phyloP scores from a whole-genome alignment of 2,888 invertebrate genomes.

The Drosophila paracracens region DNA sequence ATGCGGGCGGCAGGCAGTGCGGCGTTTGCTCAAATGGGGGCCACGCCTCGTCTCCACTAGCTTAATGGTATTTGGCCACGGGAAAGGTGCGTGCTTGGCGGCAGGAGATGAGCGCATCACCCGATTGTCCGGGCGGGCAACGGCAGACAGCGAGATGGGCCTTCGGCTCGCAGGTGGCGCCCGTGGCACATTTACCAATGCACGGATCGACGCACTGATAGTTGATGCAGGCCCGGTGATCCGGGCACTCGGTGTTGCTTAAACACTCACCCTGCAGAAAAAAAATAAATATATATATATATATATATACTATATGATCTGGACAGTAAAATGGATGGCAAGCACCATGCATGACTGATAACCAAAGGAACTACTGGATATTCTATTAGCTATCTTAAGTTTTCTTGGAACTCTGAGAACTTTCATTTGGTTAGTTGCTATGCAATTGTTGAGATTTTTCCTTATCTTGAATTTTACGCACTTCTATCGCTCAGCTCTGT shows the following conservation, averaged over 20 bases:
- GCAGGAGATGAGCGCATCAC: conserved; percentile 88
- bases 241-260: conserved; percentile 90
- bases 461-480: background rate
- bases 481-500: background rate
- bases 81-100: conserved; percentile 84
- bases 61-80: conserved; percentile 83
- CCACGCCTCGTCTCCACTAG: background rate
- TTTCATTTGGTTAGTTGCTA: background rate
- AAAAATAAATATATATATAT: background rate
- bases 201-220: conserved; percentile 91
- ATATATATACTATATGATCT: background rate
- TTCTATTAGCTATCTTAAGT: background rate
- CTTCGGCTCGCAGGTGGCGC: conserved; percentile 91
- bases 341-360: background rate
- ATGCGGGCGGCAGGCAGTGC: conserved; percentile 69
- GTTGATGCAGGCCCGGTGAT: conserved; percentile 91
- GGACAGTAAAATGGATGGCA: background rate
- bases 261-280: conserved; percentile 90
- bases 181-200: conserved; percentile 91
- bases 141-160: conserved; percentile 93
- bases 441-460: background rate
- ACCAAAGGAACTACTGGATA: background rate
- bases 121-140: conserved; percentile 89
- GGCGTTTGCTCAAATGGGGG: conserved; percentile 43
- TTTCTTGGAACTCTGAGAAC: background rate